Evolutionary conservation across 1,140 invertebrate species (phyloP).

Genomic region (Teleogryllus occipitalis): DNA sequence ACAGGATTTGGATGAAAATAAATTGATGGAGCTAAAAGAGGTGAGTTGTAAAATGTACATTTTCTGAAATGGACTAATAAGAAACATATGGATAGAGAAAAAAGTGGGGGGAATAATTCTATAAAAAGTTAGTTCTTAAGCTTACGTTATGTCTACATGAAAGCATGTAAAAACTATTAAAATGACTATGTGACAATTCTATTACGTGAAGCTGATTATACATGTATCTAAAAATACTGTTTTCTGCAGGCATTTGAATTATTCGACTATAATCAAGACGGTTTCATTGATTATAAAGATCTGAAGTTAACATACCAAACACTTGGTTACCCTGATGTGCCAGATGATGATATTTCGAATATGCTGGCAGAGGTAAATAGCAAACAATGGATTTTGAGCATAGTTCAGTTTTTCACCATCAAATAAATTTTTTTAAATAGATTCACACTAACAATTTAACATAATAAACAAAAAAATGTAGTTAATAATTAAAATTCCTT

Average conservation of each 20-base stretch:
- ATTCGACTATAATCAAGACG: slow-evolving; percentile 50
- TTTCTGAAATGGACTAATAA: too few species aligned
- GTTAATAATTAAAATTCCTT: too few species aligned
- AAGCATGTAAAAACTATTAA: too few species aligned
- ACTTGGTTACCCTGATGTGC: slow-evolving; percentile 41
- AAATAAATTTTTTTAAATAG: too few species aligned
- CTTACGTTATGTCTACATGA: too few species aligned
- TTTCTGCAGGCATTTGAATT: slow-evolving; percentile 45
- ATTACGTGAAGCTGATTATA: too few species aligned
- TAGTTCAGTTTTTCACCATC: neutral
- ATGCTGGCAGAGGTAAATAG: slow-evolving; percentile 47
- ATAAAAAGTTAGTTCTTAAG: too few species aligned
- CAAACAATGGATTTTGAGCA: neutral
- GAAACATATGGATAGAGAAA: too few species aligned
- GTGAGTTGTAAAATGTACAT: neutral
- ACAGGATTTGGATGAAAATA: slow-evolving; percentile 18
- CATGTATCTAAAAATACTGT: too few species aligned
- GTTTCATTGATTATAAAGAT: slow-evolving; percentile 47
- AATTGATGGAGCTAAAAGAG: slow-evolving; percentile 18
- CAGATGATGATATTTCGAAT: slow-evolving; percentile 43
- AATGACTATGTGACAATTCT: too few species aligned
- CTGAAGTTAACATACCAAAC: slow-evolving; percentile 46
- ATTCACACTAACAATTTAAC: neutral
- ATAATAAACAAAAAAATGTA: neutral
- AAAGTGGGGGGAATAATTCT: too few species aligned